These are phyloP conservation scores for Tympanuchus pallidicinctus DNA, from an alignment of 2,113 vertebrate genomes.

Conservation along the genomic window DNA sequence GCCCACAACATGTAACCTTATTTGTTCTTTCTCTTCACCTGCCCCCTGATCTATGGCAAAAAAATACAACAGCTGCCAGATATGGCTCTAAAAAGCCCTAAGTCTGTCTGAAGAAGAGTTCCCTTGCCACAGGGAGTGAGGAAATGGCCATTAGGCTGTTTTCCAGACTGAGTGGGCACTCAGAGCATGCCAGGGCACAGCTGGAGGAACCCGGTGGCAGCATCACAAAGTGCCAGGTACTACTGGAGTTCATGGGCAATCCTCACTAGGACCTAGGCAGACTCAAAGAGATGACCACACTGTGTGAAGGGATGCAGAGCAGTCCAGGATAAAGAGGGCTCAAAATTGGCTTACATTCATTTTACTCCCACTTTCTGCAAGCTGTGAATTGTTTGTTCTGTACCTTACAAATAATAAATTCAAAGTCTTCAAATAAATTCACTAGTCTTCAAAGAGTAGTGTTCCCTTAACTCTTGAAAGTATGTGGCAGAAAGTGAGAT, in stretches of 20 bases:
- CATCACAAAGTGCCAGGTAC: accelerated
- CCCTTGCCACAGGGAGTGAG: not conserved
- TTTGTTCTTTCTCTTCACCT: not conserved
- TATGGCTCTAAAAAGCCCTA: not conserved
- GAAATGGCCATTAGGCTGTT: not conserved
- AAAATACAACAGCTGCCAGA: not conserved
- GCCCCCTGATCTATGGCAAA: not conserved
- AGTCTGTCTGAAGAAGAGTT: not conserved
- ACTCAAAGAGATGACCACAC: not conserved
- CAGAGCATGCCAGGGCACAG: not conserved
- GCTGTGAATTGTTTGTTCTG: not conserved
- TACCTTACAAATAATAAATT: not conserved
- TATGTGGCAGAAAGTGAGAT: not conserved
- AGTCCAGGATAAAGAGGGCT: not conserved
- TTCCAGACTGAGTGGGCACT: not conserved
- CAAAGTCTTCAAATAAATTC: not conserved
- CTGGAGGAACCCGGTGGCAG: accelerated
- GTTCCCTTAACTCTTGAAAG: not conserved
- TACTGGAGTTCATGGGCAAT: not conserved
- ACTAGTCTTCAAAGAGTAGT: not conserved
- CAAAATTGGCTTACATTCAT: not conserved
- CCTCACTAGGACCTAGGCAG: not conserved
- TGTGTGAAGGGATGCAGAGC: not conserved
- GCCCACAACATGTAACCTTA: accelerated
- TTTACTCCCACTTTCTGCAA: not conserved